These are phyloP conservation scores for Poeciliopsis occidentalis DNA, from an alignment of 2,113 vertebrate genomes.

Conservation along the genomic window DNA sequence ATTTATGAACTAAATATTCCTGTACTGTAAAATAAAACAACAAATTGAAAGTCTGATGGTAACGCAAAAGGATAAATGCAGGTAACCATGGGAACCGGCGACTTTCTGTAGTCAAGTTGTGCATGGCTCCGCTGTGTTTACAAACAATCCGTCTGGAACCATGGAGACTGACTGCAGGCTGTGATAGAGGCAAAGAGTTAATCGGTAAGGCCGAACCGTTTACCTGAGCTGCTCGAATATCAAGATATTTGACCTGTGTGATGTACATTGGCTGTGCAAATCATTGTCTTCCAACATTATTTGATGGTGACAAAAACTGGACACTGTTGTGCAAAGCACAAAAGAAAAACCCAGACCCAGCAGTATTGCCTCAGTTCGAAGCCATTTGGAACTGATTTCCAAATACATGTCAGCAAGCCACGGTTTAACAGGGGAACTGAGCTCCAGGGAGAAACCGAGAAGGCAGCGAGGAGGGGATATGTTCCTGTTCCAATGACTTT, in stretches of 20 bases:
- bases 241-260: not conserved
- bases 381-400: slow-evolving; percentile 49
- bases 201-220: not conserved
- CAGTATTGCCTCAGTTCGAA: slow-evolving; percentile 5
- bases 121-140: no score
- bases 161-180: not conserved
- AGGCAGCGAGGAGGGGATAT: slow-evolving; percentile 49
- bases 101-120: no score
- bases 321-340: slow-evolving; percentile 10
- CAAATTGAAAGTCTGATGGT: no score
- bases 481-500: slow-evolving; percentile 66
- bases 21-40: no score
- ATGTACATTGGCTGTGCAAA: not conserved
- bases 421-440: slow-evolving; percentile 23
- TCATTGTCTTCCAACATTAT: not conserved
- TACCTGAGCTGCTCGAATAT: not conserved
- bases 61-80: no score
- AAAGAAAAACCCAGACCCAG: slow-evolving; percentile 1
- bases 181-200: not conserved
- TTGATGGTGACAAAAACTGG: slow-evolving; percentile 8
- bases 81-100: no score
- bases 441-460: slow-evolving; percentile 42
- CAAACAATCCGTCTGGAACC: not conserved
- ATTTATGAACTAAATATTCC: no score
- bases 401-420: slow-evolving; percentile 47